Evolutionary conservation across 2,888 invertebrate genomes (phyloP), one percentile per base, ranked within the genome.

Genomic region (Keiferia lycopersicella): DNA sequence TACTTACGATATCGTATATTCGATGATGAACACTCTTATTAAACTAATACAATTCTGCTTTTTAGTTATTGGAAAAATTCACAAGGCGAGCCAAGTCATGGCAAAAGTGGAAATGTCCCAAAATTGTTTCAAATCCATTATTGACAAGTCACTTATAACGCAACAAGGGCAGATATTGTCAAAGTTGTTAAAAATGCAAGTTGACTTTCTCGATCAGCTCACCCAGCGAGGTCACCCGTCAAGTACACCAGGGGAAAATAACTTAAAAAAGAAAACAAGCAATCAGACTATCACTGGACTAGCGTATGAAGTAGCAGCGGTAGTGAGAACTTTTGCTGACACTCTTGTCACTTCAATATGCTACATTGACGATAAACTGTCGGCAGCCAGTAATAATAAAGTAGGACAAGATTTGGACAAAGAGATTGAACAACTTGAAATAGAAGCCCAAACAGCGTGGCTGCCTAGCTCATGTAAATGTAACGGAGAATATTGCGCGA

Each of bases 381-480:
- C 62, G 60, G 64, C 63, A 18, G 65, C 64, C 14, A 34, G 65
- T 16, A 64, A 67, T 61, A 34, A 66, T 30, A 48, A 66, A 3
- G 62, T 61, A n/a, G 20, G 30, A 67, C 11, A 65, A 68, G 51
- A 69, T 56, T 10, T 56, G n/a, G 61, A 61, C 22, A 50, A 50
- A 30, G 61, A 61, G 22, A 12, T 61, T 16, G 0, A 64, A 63
- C 26, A 56, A 34, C 1, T n/a, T 7, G 26, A 16, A 34, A 56
- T 34, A 16, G 14, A 34, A 34, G 8, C 30, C 34, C 56, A 68
- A 22, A 34, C 63, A 4, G 66, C 53, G 12, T 76, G 73, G 71
- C 62, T 71, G 3, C 73, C 78, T 8, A 79, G 74, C 50, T 68
- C 68, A 16, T 90, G 90, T 67, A 61, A 14, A 22, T 89, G 90